Percentiles rank a stretch among this genome's conserved stretches.
phyloP scores from a whole-genome alignment of 2,113 vertebrate genomes.

The Aspidoscelis tigris region DNA sequence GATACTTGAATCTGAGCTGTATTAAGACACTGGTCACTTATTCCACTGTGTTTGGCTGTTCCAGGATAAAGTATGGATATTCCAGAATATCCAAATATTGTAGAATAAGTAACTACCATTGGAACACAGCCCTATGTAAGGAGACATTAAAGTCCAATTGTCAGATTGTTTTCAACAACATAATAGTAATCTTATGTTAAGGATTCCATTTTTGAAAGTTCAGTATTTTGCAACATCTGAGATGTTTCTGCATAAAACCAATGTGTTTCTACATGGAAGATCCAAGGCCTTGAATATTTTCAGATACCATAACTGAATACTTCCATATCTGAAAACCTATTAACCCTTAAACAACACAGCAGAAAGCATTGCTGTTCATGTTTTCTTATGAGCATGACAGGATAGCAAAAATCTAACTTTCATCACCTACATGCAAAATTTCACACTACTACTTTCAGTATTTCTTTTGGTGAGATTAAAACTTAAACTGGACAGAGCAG shows the following conservation, averaged over 20 bases:
- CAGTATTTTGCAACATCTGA: not conserved
- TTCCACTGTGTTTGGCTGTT: too few relatives aligned
- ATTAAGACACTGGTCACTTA: too few relatives aligned
- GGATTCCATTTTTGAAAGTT: not conserved
- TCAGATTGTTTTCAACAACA: not conserved
- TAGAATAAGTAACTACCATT: too few relatives aligned
- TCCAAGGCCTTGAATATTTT: not conserved
- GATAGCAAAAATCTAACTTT: not conserved
- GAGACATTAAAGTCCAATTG: not conserved
- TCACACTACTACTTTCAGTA: not conserved
- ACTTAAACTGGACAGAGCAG: not conserved
- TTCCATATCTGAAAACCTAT: not conserved
- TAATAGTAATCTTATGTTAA: not conserved
- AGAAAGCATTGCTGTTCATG: too few relatives aligned
- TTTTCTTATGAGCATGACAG: too few relatives aligned
- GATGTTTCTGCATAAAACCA: not conserved
- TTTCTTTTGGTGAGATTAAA: not conserved
- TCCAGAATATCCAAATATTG: too few relatives aligned
- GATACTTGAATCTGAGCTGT: not conserved
- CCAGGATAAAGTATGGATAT: too few relatives aligned
- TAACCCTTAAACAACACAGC: too few relatives aligned
- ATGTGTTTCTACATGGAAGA: not conserved
- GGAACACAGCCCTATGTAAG: too few relatives aligned
- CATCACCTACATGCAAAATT: not conserved
- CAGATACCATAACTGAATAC: not conserved